Evolutionary conservation across 2,113 vertebrate genomes (phyloP).

Genomic region (Sakesphorus luctuosus): DNA sequence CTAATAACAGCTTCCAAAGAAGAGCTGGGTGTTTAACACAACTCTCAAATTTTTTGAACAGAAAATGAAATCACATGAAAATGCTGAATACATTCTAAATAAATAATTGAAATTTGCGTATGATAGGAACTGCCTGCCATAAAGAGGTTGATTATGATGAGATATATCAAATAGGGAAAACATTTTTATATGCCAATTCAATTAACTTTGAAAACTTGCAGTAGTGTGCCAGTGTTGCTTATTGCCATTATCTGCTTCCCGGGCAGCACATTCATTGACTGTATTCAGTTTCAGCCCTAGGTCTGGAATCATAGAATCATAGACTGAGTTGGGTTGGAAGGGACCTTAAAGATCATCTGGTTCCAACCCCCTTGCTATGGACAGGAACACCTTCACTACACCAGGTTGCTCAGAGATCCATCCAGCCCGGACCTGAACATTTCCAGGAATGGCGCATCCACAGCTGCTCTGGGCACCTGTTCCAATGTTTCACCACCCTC

Average conservation of each 20-base stretch:
- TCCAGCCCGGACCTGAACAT: not conserved
- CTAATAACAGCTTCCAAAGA: not conserved
- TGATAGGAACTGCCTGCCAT: conserved; percentile 9
- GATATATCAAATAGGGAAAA: conserved; percentile 41
- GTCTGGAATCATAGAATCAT: not conserved
- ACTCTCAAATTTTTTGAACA: not conserved
- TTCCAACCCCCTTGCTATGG: too few relatives aligned
- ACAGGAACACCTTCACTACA: not conserved
- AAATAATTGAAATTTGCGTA: conserved; percentile 62
- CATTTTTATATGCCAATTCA: conserved; percentile 35
- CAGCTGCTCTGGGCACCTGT: not conserved
- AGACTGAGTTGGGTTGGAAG: not conserved
- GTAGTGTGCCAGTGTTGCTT: not conserved
- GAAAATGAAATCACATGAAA: not conserved
- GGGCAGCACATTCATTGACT: not conserved
- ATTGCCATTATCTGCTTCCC: not conserved
- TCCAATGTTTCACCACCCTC: not conserved
- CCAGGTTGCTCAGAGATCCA: not conserved
- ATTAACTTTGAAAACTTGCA: conserved; percentile 43
- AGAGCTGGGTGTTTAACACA: not conserved
- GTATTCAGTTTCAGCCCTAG: not conserved
- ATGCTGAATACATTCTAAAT: conserved; percentile 35
- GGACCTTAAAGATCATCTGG: not conserved
- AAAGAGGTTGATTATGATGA: conserved; percentile 12
- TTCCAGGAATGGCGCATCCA: not conserved